These are phyloP conservation scores for Callopanchax toddi DNA, from an alignment of 2,113 vertebrate species.

Conservation along the genomic window DNA sequence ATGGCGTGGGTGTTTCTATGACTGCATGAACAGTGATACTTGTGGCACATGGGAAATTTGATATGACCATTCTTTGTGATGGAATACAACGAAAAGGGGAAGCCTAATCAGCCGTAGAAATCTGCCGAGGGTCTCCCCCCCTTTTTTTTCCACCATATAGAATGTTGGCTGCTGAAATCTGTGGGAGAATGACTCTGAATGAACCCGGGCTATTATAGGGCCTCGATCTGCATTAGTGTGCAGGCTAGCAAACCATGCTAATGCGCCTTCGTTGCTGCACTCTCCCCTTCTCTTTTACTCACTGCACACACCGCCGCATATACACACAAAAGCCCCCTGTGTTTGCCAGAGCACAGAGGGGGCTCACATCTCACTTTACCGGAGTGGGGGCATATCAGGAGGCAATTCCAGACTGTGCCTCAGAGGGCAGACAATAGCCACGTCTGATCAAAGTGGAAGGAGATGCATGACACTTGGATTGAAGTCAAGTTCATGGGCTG, in stretches of 20 bases:
- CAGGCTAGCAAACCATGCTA: conserved; percentile 71
- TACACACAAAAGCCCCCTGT: conserved; percentile 85
- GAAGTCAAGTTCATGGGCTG: conserved; percentile 75
- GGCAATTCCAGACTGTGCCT: conserved; percentile 76
- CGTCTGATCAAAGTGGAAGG: conserved; percentile 85
- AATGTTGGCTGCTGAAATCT: conserved; percentile 74
- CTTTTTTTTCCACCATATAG: conserved; percentile 70
- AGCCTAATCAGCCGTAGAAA: conserved; percentile 69
- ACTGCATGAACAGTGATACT: conserved; percentile 63
- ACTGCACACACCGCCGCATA: conserved; percentile 33
- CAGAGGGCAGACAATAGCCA: conserved; percentile 79
- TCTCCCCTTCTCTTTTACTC: conserved; percentile 32
- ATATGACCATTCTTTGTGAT: conserved; percentile 63
- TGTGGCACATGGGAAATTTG: conserved; percentile 68
- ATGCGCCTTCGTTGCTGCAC: conserved; percentile 44
- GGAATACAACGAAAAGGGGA: conserved; percentile 51
- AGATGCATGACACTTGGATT: conserved; percentile 74
- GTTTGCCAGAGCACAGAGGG: conserved; percentile 79
- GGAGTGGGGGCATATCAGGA: conserved; percentile 66
- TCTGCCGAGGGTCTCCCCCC: conserved; percentile 54
- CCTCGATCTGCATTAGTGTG: conserved; percentile 72
- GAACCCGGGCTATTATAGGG: conserved; percentile 59
- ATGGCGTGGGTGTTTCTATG: conserved; percentile 65
- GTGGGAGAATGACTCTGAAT: conserved; percentile 63
- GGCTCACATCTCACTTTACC: conserved; percentile 84